Evolutionary conservation across 1,140 invertebrate genomes (phyloP).

Genomic region (Formica selysi): DNA sequence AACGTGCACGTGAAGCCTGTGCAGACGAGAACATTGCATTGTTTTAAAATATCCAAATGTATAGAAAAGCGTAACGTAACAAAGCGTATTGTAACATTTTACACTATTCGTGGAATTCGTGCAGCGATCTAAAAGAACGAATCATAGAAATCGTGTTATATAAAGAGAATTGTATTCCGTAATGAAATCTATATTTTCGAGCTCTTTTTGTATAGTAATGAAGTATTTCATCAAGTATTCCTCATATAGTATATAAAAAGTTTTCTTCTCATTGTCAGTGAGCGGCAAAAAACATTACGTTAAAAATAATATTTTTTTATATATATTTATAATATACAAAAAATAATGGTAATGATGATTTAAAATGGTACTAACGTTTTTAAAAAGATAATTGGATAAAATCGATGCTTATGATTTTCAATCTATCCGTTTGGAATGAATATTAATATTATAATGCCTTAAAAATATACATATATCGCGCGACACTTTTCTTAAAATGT

Average conservation of each 20-base stretch:
- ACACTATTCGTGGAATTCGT: not conserved
- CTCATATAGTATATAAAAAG: not conserved
- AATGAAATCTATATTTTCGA: not conserved
- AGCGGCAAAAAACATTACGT: not conserved
- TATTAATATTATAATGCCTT: not conserved
- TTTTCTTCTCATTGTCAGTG: not conserved
- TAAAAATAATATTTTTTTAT: not conserved
- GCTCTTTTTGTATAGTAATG: not conserved
- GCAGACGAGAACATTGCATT: not conserved
- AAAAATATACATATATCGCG: not conserved
- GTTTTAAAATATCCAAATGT: constrained; percentile 1
- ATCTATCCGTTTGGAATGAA: not conserved
- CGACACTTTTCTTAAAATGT: not conserved
- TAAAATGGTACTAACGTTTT: not conserved
- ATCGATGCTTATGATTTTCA: not conserved
- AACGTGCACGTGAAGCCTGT: constrained; percentile 32
- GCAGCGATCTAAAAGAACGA: not conserved
- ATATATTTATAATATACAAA: not conserved
- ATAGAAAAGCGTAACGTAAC: not conserved
- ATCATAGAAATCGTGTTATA: not conserved
- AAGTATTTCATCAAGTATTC: constrained; percentile 4
- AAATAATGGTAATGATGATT: not conserved
- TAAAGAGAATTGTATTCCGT: not conserved
- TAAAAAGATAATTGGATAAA: not conserved
- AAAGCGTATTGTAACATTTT: not conserved